A percentile compares a stretch with the other conserved stretches of the same genome.
These are phyloP conservation scores for Acleris emargana DNA, from an alignment of 2,888 invertebrate genomes.

Conservation along the genomic window DNA sequence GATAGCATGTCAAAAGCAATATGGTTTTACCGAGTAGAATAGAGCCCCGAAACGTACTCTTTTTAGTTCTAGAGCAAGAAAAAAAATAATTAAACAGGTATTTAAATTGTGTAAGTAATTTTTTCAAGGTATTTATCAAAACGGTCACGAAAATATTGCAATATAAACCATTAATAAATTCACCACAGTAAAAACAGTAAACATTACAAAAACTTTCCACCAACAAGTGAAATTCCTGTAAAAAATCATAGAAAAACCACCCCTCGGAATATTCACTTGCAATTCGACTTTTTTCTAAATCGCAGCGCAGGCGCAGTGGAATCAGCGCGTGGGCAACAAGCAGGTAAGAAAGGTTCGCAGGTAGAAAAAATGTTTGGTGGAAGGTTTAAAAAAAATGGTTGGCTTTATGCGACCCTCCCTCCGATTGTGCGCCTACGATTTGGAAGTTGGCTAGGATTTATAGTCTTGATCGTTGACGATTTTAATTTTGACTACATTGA, in stretches of 20 bases:
- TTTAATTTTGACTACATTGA: neutral
- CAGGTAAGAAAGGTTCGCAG: conserved; percentile 79
- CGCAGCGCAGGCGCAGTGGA: conserved; percentile 61
- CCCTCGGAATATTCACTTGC: conserved; percentile 48
- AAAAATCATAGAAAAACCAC: conserved; percentile 77
- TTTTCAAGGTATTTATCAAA: too few relatives aligned
- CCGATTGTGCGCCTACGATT: conserved; percentile 67
- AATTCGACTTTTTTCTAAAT: conserved; percentile 56
- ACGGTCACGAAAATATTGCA: too few relatives aligned
- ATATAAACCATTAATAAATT: conserved; percentile 10
- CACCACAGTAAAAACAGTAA: conserved; percentile 51
- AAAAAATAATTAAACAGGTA: too few relatives aligned
- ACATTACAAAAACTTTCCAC: conserved; percentile 61
- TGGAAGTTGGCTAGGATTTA: conserved; percentile 41
- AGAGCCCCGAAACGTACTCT: too few relatives aligned
- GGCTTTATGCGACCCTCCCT: conserved; percentile 78
- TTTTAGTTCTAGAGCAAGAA: too few relatives aligned
- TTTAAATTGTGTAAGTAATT: too few relatives aligned
- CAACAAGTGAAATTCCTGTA: conserved; percentile 73
- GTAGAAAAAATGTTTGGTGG: conserved; percentile 78
- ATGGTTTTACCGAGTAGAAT: too few relatives aligned
- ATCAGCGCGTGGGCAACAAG: conserved; percentile 68
- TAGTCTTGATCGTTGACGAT: conserved; percentile 48
- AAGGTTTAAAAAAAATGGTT: conserved; percentile 70
- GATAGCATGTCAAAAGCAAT: too few relatives aligned